phyloP scores from a whole-genome alignment of 2,113 vertebrate genomes.

The Pachyramphus minor region DNA sequence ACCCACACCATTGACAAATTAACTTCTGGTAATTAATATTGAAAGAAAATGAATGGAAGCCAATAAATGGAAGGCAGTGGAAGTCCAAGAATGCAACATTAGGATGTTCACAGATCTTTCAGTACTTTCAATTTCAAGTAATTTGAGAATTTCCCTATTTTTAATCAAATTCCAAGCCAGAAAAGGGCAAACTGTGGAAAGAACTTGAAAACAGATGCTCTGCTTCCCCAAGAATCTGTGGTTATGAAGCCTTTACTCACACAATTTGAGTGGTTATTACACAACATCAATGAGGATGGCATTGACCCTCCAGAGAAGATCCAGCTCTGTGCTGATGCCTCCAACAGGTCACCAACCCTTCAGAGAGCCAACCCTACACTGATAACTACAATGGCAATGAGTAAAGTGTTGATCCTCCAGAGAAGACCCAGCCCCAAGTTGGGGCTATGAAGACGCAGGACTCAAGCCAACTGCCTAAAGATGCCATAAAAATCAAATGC shows the following conservation, averaged over 20 bases:
- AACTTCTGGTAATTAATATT: background rate
- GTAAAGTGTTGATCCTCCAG: background rate
- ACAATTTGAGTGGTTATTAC: background rate
- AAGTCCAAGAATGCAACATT: background rate
- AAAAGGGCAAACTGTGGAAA: background rate
- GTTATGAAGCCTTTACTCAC: background rate
- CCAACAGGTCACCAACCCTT: background rate
- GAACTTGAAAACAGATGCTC: background rate
- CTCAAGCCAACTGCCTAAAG: background rate
- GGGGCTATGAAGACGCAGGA: background rate
- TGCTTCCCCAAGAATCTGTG: background rate
- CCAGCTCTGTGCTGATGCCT: background rate
- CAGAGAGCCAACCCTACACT: background rate
- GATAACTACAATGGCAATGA: background rate
- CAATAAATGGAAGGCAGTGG: background rate
- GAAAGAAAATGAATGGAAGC: background rate
- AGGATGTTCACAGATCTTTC: background rate
- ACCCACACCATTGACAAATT: rapidly evolving
- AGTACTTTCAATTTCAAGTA: background rate
- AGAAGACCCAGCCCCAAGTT: background rate
- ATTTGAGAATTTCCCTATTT: background rate
- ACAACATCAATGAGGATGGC: rapidly evolving
- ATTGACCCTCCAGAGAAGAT: background rate
- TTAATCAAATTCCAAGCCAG: background rate
- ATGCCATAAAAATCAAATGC: background rate